Conservation (phyloP, 2,888 invertebrate genomes). For the Dryococelus australis region DNA sequence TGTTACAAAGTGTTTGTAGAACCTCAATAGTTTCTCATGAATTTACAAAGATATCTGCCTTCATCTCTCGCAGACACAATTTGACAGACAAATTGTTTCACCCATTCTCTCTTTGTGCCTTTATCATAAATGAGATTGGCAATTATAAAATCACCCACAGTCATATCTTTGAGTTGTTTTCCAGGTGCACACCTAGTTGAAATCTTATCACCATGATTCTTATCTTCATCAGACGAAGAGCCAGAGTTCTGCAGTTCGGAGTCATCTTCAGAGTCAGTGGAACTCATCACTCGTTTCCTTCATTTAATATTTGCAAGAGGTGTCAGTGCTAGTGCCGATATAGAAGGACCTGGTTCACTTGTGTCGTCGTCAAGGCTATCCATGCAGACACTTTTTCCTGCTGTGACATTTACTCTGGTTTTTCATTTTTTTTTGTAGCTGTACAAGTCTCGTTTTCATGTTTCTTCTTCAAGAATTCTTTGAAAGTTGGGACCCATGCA, state of each 20-base stretch:
- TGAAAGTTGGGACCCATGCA: background rate
- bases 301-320: background rate
- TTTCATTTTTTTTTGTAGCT: background rate
- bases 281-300: background rate
- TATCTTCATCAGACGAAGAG: background rate
- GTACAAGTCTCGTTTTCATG: background rate
- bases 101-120: background rate
- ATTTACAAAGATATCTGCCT: background rate
- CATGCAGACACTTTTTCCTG: background rate
- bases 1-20: background rate
- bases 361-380: background rate
- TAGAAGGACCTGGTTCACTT: background rate
- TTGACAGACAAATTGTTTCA: background rate
- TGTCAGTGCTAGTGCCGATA: background rate
- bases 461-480: background rate
- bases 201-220: background rate
- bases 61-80: background rate
- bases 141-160: background rate
- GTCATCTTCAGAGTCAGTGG: background rate
- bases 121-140: background rate
- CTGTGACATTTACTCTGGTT: background rate
- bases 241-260: background rate
- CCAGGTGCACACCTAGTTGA: background rate
- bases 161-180: background rate
- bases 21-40: background rate